Base-by-base conservation (phyloP, 2,888 invertebrate genomes). In the Heliconius ismenius region DNA sequence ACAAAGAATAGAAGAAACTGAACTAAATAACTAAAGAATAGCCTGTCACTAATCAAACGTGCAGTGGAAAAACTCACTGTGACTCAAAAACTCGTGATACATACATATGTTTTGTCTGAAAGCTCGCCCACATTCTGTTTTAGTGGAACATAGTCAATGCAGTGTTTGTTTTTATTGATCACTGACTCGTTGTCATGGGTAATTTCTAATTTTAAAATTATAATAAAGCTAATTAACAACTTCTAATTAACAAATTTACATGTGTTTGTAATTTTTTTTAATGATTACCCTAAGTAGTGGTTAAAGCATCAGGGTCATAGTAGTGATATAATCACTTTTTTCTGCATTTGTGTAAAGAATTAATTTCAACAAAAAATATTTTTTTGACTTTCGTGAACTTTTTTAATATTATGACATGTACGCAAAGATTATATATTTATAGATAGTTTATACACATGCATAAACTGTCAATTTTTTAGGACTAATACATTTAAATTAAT, bases 81-180 rank as follows among this genome's bases (percentile, higher is more conserved):
- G 87, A 87, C 21, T 70, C 70, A 70, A 32, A 54, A 62, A 21
- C 65, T 36, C 68, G 76, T 68, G 84, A 86, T 87, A 86, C 84
- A 84, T 84, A 84, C 84, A 88, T 88, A 84, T 86, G 86, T 87
- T 88, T 82, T 85, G 88, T 88, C 87, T 88, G 83, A 75, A 79
- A 77, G 77, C 62, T 81, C 86, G 83, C 86, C 86, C 80, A 86
- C 87, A 80, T 68, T 28, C 54, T 62, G 32, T 54, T 77, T 74
- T 77, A 73, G 62, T 64, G 72, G 74, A 67, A 26, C 77, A 78
- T 70, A 78, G 78, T 79, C 70, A 43, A 75, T 78, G 77, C 75
- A 72, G 62, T 49, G 72, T 76, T 62, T 73, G 69, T 49, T 60
- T 32, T 69, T 68, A n/a, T 69, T 69, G 32, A 69, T 69, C n/a